Percentiles rank a stretch among this genome's conserved stretches.
Evolutionary conservation across 1,140 invertebrate species (phyloP).

Genomic region (Rhyacophila brunnea): DNA sequence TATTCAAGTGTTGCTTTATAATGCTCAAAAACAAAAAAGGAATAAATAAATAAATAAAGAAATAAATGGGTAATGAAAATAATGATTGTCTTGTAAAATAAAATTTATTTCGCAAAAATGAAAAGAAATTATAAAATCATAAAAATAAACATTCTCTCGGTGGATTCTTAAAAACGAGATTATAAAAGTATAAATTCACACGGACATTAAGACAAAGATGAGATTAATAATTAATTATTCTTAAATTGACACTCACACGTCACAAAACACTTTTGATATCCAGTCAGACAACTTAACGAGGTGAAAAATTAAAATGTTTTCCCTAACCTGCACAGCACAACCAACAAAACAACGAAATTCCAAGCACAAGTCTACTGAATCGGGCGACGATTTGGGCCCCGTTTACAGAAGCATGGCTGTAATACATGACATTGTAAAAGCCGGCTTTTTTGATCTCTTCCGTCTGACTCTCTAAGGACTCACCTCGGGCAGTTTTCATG

Average conservation of each 20-base stretch:
- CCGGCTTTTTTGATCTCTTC: constrained; percentile 48
- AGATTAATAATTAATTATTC: too few relatives aligned
- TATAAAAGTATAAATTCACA: neutral
- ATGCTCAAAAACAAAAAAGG: too few relatives aligned
- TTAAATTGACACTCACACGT: neutral
- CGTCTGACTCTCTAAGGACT: constrained; percentile 56
- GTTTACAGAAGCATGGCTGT: constrained; percentile 27
- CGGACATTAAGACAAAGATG: neutral
- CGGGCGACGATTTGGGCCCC: neutral
- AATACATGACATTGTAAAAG: constrained; percentile 51
- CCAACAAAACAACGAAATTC: constrained; percentile 23
- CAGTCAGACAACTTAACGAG: constrained; percentile 7
- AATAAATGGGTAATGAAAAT: constrained; percentile 19
- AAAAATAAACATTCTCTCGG: constrained; percentile 20
- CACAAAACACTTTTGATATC: neutral
- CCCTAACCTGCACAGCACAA: constrained; percentile 23
- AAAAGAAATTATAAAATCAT: constrained; percentile 23
- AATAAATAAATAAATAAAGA: too few relatives aligned
- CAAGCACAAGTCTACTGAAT: constrained; percentile 24
- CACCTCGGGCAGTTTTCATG: constrained; percentile 83
- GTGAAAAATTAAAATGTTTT: constrained; percentile 1
- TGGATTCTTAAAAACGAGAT: neutral
- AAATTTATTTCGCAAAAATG: constrained; percentile 17
- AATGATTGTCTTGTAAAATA: constrained; percentile 17
- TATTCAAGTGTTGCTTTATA: too few relatives aligned